Base-by-base conservation (phyloP, 2,113 vertebrate genomes). In the Haemorhous mexicanus region DNA sequence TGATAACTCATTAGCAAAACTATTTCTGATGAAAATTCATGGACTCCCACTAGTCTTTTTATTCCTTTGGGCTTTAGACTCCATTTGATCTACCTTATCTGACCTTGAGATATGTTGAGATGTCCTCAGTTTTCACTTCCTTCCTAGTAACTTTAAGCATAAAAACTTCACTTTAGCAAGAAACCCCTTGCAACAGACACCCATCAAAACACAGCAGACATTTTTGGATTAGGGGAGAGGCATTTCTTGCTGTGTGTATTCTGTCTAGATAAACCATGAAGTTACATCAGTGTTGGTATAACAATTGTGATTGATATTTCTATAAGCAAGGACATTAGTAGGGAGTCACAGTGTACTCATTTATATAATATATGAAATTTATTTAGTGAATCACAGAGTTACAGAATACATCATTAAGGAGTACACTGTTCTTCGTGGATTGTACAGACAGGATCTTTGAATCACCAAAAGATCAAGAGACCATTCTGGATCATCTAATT, bases 1-100 rank as follows among this genome's bases (percentile, higher is more conserved):
- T 83, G 73, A 82, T 93, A 89, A 93, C 91, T 95, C 32, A 58
- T 94, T 94, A 94, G 62, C 62, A 84, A 92, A 89, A 89, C 53
- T 78, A n/a, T 46, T 79, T 32, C 16, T 28, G 17, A 28, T 76
- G 55, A 85, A 72, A 91, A 76, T 84, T 87, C 66, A 76, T 33
- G n/a, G 18, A 46, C 41, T 89, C 12, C 20, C 18, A 73, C 13
- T 11, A 82, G 20, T 35, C 21, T 6, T 76, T 89, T 91, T 64
- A 76, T 72, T 93, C 41, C 28, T 87, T 72, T 91, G 81, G 44
- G 49, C 53, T 84, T 49, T 32, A 77, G n/a, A 53, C 17, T 89
- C 17, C 26, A 37, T 49, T 16, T 72, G 32, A 84, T 70, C 20
- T 46, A 64, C 32, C 0, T 4, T 59, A 44, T 50, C 55, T 52